Evolutionary conservation across 2,797 vertebrate genomes (phyloP).

Genomic region (Betta splendens): DNA sequence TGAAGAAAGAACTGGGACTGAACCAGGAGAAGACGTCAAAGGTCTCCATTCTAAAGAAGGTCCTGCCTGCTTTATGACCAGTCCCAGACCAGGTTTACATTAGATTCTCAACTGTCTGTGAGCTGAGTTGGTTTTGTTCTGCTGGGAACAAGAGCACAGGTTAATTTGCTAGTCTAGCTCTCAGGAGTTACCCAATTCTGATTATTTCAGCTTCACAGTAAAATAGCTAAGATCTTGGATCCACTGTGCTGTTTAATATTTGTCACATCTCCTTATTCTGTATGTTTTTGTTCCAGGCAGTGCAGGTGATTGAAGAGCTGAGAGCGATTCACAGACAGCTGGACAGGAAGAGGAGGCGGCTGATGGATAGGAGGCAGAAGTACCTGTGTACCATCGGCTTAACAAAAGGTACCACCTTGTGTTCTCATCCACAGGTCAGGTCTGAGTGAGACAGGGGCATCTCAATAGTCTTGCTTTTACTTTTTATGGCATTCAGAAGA

Average conservation of each 20-base stretch:
- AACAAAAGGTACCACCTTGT: not conserved
- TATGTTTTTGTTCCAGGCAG: slow-evolving; percentile 43
- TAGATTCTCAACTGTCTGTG: too few relatives aligned
- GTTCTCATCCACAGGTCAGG: not conserved
- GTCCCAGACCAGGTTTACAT: too few relatives aligned
- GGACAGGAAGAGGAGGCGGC: slow-evolving; percentile 36
- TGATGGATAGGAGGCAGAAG: slow-evolving; percentile 29
- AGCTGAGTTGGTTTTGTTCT: too few relatives aligned
- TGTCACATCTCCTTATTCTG: not conserved
- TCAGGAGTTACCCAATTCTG: too few relatives aligned
- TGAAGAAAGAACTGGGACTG: slow-evolving; percentile 40
- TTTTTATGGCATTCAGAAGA: not conserved
- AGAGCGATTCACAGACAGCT: not conserved
- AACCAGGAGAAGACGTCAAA: not conserved
- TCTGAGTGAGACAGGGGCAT: fast-evolving
- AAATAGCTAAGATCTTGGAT: too few relatives aligned
- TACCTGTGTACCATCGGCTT: slow-evolving; percentile 19
- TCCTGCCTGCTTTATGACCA: too few relatives aligned
- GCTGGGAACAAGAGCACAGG: too few relatives aligned
- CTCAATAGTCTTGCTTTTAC: not conserved
- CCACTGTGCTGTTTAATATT: not conserved
- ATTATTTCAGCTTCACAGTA: too few relatives aligned
- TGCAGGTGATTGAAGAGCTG: slow-evolving; percentile 49
- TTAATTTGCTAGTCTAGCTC: too few relatives aligned
- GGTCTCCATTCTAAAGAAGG: slow-evolving; percentile 41